These are phyloP conservation scores for Aldabrachelys gigantea DNA, from an alignment of 2,113 vertebrate species.

Conservation along the genomic window DNA sequence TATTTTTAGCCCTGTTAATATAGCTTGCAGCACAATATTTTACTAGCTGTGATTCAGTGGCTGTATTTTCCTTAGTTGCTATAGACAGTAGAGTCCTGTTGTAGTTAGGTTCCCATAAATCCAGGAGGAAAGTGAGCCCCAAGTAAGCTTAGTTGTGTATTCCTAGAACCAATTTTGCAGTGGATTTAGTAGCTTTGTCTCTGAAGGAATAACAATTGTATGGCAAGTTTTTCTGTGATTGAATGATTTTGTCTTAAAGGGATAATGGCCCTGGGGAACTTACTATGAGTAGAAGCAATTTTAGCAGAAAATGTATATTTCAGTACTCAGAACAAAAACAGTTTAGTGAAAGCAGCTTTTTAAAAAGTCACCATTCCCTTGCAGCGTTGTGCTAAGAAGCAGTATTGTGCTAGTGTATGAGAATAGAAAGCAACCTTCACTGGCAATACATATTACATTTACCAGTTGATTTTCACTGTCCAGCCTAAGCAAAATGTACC, in stretches of 20 bases:
- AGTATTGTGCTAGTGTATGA: background rate
- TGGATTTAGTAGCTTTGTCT: background rate
- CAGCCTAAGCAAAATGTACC: background rate
- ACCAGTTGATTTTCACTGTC: background rate
- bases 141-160: rapidly evolving
- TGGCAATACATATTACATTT: background rate
- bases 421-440: background rate
- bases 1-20: constrained; percentile 8
- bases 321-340: background rate
- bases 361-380: background rate
- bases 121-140: background rate
- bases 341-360: background rate
- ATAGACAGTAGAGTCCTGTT: background rate
- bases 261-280: background rate
- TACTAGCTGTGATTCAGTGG: background rate
- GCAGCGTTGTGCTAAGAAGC: background rate
- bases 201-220: background rate
- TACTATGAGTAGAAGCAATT: background rate
- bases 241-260: background rate
- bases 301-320: background rate
- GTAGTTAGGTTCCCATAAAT: constrained; percentile 5
- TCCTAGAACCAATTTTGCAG: background rate
- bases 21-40: background rate
- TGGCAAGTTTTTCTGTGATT: background rate
- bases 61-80: constrained; percentile 10